Percentiles rank a stretch among this genome's conserved stretches.
These are phyloP conservation scores for Hypothenemus hampei DNA, from an alignment of 1,140 invertebrate genomes.

Conservation along the genomic window DNA sequence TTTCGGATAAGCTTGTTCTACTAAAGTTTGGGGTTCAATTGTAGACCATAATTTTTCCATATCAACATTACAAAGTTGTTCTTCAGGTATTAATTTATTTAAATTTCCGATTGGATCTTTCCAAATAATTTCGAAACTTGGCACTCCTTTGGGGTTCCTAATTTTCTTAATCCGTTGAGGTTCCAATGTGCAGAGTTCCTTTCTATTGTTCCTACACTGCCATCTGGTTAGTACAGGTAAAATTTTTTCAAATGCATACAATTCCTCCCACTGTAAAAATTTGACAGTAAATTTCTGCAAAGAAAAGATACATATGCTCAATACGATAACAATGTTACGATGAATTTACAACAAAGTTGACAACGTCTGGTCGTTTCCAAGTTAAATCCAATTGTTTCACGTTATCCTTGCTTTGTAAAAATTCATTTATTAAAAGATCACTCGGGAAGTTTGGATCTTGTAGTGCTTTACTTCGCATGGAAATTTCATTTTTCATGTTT, in stretches of 20 bases:
- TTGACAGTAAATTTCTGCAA: constrained; percentile 58
- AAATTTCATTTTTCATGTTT: constrained; percentile 62
- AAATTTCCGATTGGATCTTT: constrained; percentile 52
- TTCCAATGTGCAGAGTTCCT: too few relatives aligned
- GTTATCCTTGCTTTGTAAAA: constrained; percentile 52
- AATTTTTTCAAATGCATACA: constrained; percentile 72
- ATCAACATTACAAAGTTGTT: constrained; percentile 47
- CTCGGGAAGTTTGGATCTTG: constrained; percentile 62
- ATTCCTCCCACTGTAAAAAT: constrained; percentile 67
- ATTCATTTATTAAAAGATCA: constrained; percentile 70
- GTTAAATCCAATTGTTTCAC: constrained; percentile 51
- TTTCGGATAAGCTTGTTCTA: constrained; percentile 62
- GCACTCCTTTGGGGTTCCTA: constrained; percentile 56
- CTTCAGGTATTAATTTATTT: constrained; percentile 53
- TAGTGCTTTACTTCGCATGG: constrained; percentile 64
- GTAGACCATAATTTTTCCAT: constrained; percentile 53
- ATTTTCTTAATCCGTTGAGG: constrained; percentile 57
- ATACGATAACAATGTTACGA: not conserved
- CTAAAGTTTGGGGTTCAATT: constrained; percentile 61
- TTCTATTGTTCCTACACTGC: constrained; percentile 51
- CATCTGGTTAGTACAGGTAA: constrained; percentile 70
- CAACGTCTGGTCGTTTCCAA: constrained; percentile 63
- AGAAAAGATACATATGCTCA: not conserved
- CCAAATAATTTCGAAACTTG: constrained; percentile 70
- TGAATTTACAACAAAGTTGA: constrained; percentile 61